Base-by-base conservation (phyloP, 2,888 invertebrate species). In the Eupithecia abbreviata region DNA sequence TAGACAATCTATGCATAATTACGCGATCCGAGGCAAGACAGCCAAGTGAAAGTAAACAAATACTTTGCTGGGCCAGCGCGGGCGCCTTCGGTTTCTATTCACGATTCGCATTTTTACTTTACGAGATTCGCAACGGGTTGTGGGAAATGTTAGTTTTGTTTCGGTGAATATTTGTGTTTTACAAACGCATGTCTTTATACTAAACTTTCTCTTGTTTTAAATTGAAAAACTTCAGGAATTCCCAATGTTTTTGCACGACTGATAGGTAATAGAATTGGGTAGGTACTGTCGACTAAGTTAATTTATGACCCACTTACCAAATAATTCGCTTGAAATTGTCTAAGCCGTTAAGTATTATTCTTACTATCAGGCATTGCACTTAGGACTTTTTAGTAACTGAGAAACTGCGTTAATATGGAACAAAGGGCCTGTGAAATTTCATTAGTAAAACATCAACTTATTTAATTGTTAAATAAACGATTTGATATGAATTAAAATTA, bases 1-100 rank as follows among this genome's bases (percentile, higher is more conserved):
- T 74, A 75, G 73, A 77, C 78, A 78, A 79, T 77, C 77, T 77
- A 67, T 72, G 77, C 76, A 79, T 79, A 78, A 76, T 77, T 74
- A 71, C 75, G 62, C 70, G 72, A 74, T 72, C 65, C 76, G 15
- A 79, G 42, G 66, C 66, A 66, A 66, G 67, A 15, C 67, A 41
- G 88, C 87, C 86, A 86, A 86, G 88, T 85, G 90, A 89, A 89
- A 90, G 89, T 85, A 82, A 82, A 84, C 86, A 84, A 87, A 86
- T 85, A 84, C 83, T 81, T 77, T 83, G 81, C 84, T 82, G 80
- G 82, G 82, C 81, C 82, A 45, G 74, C 78, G 71, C 73, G 65
- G 65, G 66, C 79, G 69, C 77, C 45, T 67, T 79, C 79, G 82
- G 85, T 87, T 86, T 85, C 85, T 84, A 84, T 84, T 83, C 80